phyloP scores from a whole-genome alignment of 1,140 invertebrate genomes.

The Orchestia grillus region DNA sequence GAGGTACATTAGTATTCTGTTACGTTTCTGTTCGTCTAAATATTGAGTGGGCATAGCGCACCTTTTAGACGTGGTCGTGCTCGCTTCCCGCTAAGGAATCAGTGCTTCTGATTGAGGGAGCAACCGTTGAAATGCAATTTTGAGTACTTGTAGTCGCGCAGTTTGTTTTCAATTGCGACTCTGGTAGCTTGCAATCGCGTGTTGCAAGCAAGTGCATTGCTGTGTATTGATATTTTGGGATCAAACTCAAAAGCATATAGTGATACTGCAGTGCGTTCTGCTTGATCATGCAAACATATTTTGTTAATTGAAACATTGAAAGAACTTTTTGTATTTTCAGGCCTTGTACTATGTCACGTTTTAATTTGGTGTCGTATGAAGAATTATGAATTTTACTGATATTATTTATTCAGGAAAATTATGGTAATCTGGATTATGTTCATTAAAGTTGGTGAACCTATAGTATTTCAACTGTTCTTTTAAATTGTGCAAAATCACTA shows the following conservation, averaged over 20 bases:
- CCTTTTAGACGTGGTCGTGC: not conserved
- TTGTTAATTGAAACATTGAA: no score
- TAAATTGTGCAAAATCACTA: no score
- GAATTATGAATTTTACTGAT: no score
- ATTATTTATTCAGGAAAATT: no score
- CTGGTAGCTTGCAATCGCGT: not conserved
- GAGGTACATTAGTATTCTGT: not conserved
- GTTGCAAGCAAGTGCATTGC: no score
- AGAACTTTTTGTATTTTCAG: no score
- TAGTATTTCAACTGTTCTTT: no score
- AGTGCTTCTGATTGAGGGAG: not conserved
- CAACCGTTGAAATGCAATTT: not conserved
- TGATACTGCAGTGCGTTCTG: not conserved
- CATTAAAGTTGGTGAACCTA: no score
- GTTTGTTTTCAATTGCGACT: not conserved
- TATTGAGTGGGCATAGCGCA: not conserved
- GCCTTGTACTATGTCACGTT: no score
- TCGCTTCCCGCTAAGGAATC: not conserved
- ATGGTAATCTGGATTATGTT: no score
- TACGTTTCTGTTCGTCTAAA: not conserved
- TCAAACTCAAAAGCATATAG: not conserved
- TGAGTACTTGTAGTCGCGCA: not conserved
- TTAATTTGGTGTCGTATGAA: no score
- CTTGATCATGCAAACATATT: no score
- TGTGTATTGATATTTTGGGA: not conserved